Base-by-base conservation (phyloP, 2,888 invertebrate genomes). In the Fissipunctia ypsillon region DNA sequence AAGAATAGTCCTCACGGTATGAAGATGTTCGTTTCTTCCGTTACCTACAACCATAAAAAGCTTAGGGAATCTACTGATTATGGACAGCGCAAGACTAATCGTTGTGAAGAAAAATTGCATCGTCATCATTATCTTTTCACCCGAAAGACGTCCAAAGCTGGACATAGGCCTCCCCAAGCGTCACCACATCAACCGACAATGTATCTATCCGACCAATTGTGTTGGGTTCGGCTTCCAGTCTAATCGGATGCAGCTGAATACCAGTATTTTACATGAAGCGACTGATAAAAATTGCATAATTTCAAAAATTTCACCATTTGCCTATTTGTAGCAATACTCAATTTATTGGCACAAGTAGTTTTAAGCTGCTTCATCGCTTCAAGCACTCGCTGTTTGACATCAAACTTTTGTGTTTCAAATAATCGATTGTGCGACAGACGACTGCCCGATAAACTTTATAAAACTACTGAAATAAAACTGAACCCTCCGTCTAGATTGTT, bases 351-450 rank as follows among this genome's bases (percentile, higher is more conserved):
- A 28, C 19, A 35, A 70, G 3, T 6, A 78, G 16, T 60, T 52
- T 38, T 43, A 60, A 71, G n/a, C 52, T 31, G 12, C 45, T 57
- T 25, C 38, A 56, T 22, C 79, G 50, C 41, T 78, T 54, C 35
- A 50, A 66, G 48, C 48, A 28, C 41, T 43, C 10, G 38, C 14
- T 43, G 41, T 43, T 80, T 56, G 43, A 54, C 65, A 64, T 59
- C 19, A 69, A 75, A 78, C 38, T 81, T 80, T 73, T 59, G 41
- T 57, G 22, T 60, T 64, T 41, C 38, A 63, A 63, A 50, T 67
- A 64, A 64, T 61, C 22, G 54, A 63, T 50, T 63, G 31, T 43
- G 19, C 25, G n/a, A 22, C 35, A 38, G 43, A 59, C 43, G 25
- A 31, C 57, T 31, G 54, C 31, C 25, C 52, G n/a, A 43, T 61